These are phyloP conservation scores for Cichladusa arquata DNA, from an alignment of 2,113 vertebrate species.

Conservation along the genomic window DNA sequence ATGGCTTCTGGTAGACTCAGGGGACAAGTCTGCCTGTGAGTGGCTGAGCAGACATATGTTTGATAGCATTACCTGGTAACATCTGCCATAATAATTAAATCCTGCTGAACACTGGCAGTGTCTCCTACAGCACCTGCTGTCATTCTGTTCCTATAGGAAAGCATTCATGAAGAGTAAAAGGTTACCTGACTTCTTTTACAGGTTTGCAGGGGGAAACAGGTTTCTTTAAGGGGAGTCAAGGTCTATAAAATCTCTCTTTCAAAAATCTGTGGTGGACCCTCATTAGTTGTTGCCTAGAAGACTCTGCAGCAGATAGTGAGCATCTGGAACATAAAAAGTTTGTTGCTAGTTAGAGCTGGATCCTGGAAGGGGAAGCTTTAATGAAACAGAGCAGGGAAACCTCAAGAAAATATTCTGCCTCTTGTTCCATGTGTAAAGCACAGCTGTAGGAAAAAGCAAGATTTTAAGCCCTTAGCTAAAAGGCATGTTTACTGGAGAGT, in stretches of 20 bases:
- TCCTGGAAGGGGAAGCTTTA: neutral
- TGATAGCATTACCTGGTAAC: neutral
- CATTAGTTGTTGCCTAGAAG: conserved; percentile 4
- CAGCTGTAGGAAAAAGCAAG: neutral
- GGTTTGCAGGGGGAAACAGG: neutral
- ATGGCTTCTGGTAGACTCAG: neutral
- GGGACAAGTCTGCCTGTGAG: neutral
- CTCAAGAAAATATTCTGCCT: neutral
- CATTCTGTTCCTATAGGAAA: neutral
- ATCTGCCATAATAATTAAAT: conserved; percentile 1
- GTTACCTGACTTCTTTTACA: neutral
- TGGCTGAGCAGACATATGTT: neutral
- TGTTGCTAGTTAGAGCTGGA: neutral
- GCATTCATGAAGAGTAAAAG: neutral
- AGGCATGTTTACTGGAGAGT: neutral
- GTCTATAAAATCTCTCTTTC: neutral
- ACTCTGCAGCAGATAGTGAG: neutral
- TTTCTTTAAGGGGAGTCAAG: neutral
- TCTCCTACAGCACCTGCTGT: neutral
- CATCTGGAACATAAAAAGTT: neutral
- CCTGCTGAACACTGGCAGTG: neutral
- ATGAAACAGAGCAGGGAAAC: neutral
- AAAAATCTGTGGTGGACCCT: neutral
- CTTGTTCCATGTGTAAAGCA: neutral
- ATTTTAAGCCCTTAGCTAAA: neutral